Percentiles rank a stretch among this genome's conserved stretches.
Evolutionary conservation across 2,113 vertebrate genomes (phyloP).

Genomic region (Antigone vipio): DNA sequence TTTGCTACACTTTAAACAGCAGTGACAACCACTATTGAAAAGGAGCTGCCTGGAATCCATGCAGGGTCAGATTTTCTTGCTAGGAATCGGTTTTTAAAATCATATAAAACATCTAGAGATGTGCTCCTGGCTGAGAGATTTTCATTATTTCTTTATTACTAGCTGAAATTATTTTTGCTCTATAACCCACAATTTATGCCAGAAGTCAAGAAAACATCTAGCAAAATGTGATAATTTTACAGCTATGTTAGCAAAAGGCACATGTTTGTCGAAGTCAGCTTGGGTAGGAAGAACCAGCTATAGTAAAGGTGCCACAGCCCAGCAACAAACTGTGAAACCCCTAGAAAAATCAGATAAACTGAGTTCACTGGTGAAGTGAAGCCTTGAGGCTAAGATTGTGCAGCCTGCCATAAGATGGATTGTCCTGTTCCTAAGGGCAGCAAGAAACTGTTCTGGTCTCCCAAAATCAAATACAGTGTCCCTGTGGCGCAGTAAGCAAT

Average conservation of each 20-base stretch:
- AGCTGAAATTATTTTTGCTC: background rate
- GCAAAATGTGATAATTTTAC: background rate
- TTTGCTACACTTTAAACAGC: background rate
- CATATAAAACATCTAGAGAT: background rate
- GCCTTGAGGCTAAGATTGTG: background rate
- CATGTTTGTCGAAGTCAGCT: background rate
- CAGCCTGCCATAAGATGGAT: background rate
- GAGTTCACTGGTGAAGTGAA: background rate
- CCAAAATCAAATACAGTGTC: background rate
- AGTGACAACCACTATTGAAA: background rate
- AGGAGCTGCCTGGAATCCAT: background rate
- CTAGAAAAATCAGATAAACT: background rate
- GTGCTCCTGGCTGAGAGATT: background rate
- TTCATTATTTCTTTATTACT: background rate
- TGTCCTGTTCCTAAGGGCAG: background rate
- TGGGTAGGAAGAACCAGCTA: background rate
- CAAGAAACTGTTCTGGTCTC: background rate
- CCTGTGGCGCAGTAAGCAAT: background rate
- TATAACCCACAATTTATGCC: background rate
- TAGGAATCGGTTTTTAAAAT: background rate
- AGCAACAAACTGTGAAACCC: background rate
- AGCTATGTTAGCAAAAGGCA: background rate
- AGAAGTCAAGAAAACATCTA: background rate
- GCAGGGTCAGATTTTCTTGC: background rate
- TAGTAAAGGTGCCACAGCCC: background rate